A percentile compares a stretch with the other conserved stretches of the same genome.
These are phyloP conservation scores for Platysternon megacephalum DNA, from an alignment of 2,113 vertebrate species.

Conservation along the genomic window DNA sequence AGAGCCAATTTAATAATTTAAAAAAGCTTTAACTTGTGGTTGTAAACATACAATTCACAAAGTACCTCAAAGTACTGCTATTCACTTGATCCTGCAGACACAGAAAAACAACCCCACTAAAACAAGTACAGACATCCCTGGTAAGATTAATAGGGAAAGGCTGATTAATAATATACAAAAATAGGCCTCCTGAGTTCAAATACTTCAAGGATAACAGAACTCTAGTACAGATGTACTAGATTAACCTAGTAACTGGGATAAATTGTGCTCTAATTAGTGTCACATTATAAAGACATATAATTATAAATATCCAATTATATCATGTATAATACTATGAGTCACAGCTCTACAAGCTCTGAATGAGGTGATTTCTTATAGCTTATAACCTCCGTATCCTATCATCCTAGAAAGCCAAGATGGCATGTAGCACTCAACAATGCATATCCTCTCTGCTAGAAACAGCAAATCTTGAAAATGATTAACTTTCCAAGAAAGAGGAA, in stretches of 20 bases:
- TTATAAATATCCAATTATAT: not conserved
- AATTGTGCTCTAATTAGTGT: fast-evolving
- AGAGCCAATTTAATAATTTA: not conserved
- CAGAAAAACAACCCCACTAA: slow-evolving; percentile 15
- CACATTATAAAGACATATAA: not conserved
- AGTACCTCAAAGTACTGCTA: not conserved
- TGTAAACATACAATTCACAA: not conserved
- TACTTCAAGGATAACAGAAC: not conserved
- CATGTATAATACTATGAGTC: not conserved
- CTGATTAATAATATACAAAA: slow-evolving; percentile 33
- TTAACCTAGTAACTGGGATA: not conserved
- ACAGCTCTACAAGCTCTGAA: not conserved
- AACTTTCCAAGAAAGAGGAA: not conserved
- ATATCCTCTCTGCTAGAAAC: not conserved
- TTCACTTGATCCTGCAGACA: slow-evolving; percentile 7
- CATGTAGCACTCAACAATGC: fast-evolving
- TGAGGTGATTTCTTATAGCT: not conserved
- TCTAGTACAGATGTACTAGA: not conserved
- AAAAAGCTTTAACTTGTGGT: not conserved
- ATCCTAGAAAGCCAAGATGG: not conserved
- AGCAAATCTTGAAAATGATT: not conserved
- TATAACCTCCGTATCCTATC: not conserved
- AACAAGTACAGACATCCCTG: not conserved
- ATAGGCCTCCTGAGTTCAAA: not conserved
- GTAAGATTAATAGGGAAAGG: slow-evolving; percentile 10